Percentiles rank a stretch among this genome's conserved stretches.
phyloP scores from a whole-genome alignment of 2,797 vertebrate species.

The Ataeniobius toweri region DNA sequence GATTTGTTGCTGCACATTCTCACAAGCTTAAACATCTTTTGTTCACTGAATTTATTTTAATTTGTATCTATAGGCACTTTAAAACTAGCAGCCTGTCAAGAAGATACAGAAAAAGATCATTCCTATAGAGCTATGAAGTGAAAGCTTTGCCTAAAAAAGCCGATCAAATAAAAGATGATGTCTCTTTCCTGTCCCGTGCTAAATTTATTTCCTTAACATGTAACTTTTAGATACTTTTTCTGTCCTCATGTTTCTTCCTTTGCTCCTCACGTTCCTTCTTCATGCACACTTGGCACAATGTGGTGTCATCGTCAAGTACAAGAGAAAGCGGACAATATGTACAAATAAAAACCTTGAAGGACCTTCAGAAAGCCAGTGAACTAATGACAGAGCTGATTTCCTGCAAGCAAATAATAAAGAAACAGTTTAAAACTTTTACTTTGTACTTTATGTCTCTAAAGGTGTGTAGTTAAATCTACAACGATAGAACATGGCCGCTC shows the following conservation, averaged over 20 bases:
- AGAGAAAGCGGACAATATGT: not conserved
- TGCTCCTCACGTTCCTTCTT: not conserved
- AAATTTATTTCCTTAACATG: not conserved
- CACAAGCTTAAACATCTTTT: not conserved
- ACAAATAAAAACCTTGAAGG: not conserved
- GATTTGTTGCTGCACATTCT: not conserved
- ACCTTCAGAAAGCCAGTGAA: not conserved
- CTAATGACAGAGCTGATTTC: not conserved
- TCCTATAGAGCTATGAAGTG: not conserved
- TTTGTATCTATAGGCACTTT: not conserved
- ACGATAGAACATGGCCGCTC: not conserved
- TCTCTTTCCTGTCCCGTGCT: not conserved
- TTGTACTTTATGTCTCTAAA: not conserved
- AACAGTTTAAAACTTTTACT: not conserved
- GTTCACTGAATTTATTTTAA: not conserved
- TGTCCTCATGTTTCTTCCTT: not conserved
- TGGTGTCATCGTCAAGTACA: not conserved
- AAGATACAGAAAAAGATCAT: not conserved
- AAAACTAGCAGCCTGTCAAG: not conserved
- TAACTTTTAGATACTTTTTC: not conserved
- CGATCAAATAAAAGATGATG: not conserved
- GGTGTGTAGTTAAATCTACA: not conserved
- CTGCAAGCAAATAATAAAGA: not conserved
- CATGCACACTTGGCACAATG: not conserved
- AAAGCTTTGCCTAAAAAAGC: not conserved